phyloP scores from a whole-genome alignment of 2,888 invertebrate species.

The Antitype chi region DNA sequence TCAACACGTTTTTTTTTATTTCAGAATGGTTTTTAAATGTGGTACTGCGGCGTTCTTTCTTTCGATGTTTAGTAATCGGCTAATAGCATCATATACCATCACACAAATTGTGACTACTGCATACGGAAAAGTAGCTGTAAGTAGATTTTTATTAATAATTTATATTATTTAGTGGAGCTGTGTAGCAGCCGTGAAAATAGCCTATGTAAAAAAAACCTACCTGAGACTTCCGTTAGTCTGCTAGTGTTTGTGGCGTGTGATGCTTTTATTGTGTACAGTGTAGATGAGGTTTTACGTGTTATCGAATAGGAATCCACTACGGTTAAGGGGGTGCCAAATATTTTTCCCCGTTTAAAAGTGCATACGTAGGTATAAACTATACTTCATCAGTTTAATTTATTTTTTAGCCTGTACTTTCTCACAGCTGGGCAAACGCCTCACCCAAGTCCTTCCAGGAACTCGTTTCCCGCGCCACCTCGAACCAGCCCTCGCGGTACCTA shows the following conservation, averaged over 20 bases:
- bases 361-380: no score
- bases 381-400: background rate
- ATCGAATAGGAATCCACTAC: background rate
- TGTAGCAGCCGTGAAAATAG: background rate
- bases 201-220: background rate
- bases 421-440: no score
- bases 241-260: background rate
- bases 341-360: background rate
- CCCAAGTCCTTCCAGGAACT: no score
- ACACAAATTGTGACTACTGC: conserved; percentile 72
- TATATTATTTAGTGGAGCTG: background rate
- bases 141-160: conserved; percentile 4
- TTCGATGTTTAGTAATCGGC: conserved; percentile 78
- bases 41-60: conserved; percentile 77
- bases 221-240: background rate
- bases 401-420: no score
- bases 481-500: no score
- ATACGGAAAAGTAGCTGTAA: conserved; percentile 71
- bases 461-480: no score
- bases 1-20: conserved; percentile 56
- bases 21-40: conserved; percentile 79
- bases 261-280: background rate
- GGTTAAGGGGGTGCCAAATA: background rate
- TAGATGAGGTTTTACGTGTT: no score
- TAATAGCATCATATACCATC: conserved; percentile 74